Base-by-base conservation (phyloP, 1,140 invertebrate species). In the Arion vulgaris region DNA sequence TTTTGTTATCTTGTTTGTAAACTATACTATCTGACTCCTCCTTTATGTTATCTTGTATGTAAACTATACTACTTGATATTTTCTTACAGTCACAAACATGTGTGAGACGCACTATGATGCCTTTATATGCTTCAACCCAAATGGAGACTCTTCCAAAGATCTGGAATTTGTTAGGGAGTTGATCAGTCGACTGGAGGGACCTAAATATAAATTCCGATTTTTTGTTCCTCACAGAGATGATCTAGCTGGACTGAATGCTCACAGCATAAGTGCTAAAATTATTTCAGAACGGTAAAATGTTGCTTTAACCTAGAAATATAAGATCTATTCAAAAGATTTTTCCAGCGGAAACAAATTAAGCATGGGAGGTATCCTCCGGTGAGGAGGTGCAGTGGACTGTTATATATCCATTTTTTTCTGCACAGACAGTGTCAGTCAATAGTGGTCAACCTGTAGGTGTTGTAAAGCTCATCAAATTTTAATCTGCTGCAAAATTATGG, bases 51-150 rank as follows among this genome's bases (percentile, higher is more conserved):
- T n/a, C n/a, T n/a, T n/a, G n/a, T n/a, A n/a, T n/a, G n/a, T n/a
- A n/a, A n/a, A n/a, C n/a, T n/a, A n/a, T n/a, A n/a, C 28, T 39
- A 5, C 23, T 71, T 15, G 7, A 11, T 74, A 17, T 23, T 45
- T 41, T 74, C 39, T 74, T 23, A n/a, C 71, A 88, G 88, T 87
- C 34, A 71, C 78, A 11, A 41, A 38, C 9, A 84, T 85, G 0
- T 38, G 38, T 38, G 75, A 85, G 39, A 86, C 86, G 26, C 81
- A 81, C 34, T 93, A 91, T 85, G 92, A 93, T 84, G 92, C 92
- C 2, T 93, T 92, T 85, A 86, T 93, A 23, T 92, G 91, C 76
- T 92, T 92, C 84, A 89, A 89, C 72, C 88, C 89, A 45, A 86
- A 87, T 41, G 36, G 82, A 78, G 45, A 85, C 38, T 69, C 62